Evolutionary conservation across 2,797 vertebrate genomes (phyloP).

Genomic region (Anas bahamensis): DNA sequence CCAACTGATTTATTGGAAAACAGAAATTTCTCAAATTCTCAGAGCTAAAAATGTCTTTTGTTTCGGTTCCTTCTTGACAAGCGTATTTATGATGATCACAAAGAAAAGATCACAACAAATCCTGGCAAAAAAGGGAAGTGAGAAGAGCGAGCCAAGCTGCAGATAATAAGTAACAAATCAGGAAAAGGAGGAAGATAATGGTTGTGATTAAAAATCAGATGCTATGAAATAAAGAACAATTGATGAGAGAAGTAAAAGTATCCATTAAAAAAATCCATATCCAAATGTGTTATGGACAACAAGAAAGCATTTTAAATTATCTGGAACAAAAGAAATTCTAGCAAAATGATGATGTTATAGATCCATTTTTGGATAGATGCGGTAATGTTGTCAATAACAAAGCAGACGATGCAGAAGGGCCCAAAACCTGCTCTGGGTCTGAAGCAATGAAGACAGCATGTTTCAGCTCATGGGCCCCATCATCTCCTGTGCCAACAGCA

Average conservation of each 20-base stretch:
- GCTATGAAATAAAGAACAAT: slow-evolving; percentile 31
- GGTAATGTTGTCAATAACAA: neutral
- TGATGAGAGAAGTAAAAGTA: neutral
- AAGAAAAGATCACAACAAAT: slow-evolving; percentile 44
- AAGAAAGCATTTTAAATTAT: slow-evolving; percentile 23
- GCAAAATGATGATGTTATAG: neutral
- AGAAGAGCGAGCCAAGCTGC: neutral
- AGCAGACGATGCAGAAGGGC: neutral
- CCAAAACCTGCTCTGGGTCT: neutral
- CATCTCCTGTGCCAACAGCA: neutral
- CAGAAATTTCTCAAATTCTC: slow-evolving; percentile 4
- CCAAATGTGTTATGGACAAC: slow-evolving; percentile 17
- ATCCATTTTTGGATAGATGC: slow-evolving; percentile 14
- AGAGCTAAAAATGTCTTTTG: slow-evolving; percentile 25
- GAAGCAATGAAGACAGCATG: neutral
- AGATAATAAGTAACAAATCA: slow-evolving; percentile 36
- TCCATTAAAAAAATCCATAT: slow-evolving; percentile 39
- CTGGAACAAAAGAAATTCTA: slow-evolving; percentile 25
- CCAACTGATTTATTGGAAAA: neutral
- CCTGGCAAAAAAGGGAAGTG: neutral
- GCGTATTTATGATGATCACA: slow-evolving; percentile 46
- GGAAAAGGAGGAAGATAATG: slow-evolving; percentile 23
- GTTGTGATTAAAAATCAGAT: slow-evolving; percentile 56
- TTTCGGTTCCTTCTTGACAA: slow-evolving; percentile 31
- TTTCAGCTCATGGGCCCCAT: neutral